phyloP scores from a whole-genome alignment of 2,113 vertebrate genomes.

The Oryzias celebensis region DNA sequence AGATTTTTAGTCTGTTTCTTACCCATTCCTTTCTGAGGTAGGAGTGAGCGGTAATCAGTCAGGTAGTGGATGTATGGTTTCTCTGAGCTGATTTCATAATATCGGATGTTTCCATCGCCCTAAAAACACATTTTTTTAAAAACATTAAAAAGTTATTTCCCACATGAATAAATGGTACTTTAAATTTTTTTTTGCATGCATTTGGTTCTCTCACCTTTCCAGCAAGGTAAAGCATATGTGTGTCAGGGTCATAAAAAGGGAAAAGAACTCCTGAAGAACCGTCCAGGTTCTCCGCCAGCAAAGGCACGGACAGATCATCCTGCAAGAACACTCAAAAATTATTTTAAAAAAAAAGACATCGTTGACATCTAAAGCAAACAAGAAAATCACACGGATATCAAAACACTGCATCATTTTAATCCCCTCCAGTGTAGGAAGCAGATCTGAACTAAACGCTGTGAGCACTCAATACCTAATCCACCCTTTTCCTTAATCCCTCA shows the following conservation, averaged over 20 bases:
- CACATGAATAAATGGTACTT: not conserved
- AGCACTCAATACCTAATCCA: conserved; percentile 55
- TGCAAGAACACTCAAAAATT: conserved; percentile 52
- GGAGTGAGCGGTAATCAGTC: conserved; percentile 84
- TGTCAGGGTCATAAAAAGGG: conserved; percentile 89
- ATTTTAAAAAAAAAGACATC: not conserved
- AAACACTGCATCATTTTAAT: conserved; percentile 34
- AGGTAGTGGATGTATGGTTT: conserved; percentile 88
- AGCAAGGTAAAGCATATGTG: conserved; percentile 87
- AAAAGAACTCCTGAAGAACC: conserved; percentile 88
- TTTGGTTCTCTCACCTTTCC: conserved; percentile 83
- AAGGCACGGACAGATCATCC: conserved; percentile 87
- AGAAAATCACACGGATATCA: conserved; percentile 16
- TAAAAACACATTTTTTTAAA: conserved; percentile 41
- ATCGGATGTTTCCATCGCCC: conserved; percentile 93
- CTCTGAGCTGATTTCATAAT: conserved; percentile 87
- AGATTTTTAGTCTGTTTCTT: conserved; percentile 47
- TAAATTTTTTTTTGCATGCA: not conserved
- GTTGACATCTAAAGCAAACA: conserved; percentile 8
- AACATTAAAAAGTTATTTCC: not conserved
- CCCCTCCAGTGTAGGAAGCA: conserved; percentile 28
- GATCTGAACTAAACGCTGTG: conserved; percentile 25
- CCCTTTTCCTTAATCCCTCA: conserved; percentile 48
- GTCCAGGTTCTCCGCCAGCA: conserved; percentile 87
- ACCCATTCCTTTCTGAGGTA: conserved; percentile 94